Percentiles rank a stretch among this genome's conserved stretches.
Conservation (phyloP, 2,797 vertebrate species). For the Gorsachius magnificus region DNA sequence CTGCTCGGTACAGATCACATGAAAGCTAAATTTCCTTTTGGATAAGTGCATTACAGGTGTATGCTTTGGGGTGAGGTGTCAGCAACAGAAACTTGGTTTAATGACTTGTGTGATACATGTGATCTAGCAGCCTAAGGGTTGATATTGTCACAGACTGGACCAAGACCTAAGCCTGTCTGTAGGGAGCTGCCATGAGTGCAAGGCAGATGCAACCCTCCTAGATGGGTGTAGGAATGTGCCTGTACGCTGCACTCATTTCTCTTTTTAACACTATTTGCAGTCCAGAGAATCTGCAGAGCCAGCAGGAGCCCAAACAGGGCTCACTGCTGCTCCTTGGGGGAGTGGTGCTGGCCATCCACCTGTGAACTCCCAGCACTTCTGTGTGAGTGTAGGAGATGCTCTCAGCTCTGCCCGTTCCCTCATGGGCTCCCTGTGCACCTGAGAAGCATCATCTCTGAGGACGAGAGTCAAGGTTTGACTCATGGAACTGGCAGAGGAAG, state of each 20-base stretch:
- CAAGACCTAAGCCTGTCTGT: not conserved
- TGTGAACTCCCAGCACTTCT: not conserved
- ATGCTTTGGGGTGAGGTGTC: not conserved
- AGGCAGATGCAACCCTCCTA: not conserved
- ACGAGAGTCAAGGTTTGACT: not conserved
- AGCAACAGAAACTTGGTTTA: not conserved
- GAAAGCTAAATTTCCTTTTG: not conserved
- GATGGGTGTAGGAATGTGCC: not conserved
- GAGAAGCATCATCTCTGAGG: not conserved
- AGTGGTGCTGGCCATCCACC: not conserved
- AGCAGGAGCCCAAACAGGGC: not conserved
- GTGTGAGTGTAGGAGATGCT: rapidly evolving
- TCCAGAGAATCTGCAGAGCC: not conserved
- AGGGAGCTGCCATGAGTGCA: not conserved
- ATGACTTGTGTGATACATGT: rapidly evolving
- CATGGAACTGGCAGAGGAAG: not conserved
- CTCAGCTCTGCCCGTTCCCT: not conserved
- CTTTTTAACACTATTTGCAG: not conserved
- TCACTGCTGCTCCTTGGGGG: not conserved
- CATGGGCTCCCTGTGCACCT: not conserved
- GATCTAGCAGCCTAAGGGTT: not conserved
- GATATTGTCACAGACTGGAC: not conserved
- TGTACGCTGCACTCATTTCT: rapidly evolving
- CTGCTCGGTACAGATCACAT: too few species aligned
- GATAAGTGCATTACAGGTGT: not conserved